Evolutionary conservation across 2,797 vertebrate genomes (phyloP), one percentile per base, ranked within the genome.

Genomic region (Cossypha dichroa): DNA sequence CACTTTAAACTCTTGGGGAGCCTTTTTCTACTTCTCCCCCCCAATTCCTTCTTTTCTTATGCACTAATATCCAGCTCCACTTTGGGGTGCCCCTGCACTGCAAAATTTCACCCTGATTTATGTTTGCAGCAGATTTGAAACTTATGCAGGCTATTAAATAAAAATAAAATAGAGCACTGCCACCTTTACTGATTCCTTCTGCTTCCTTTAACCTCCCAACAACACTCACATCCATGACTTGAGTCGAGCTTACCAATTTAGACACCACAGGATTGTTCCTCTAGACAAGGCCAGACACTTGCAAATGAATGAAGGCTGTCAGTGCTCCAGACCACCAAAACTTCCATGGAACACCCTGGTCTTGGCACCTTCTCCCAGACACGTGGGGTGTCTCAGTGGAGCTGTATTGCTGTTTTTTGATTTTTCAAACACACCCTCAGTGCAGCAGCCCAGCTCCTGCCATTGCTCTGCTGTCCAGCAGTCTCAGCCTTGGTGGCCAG

Each of bases 381-480:
- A 45, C 0, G 0, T 2, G 3, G 18, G 15, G 5, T 13, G 4
- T 15, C 34, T 5, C 1, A 45, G 5, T 13, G 26, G 5, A 5
- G 4, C 19, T 22, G 9, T 1, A 36, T 1, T n/a, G 59, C 59
- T 31, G 21, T 9, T 41, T 3, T 9, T 15, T 1, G 1, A 0
- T 20, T 73, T 73, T 41, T 48, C 62, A 52, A 20, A 6, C 29
- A 7, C 9, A 5, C 9, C 2, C 10, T 40, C 20, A 19, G 25
- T 13, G 49, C 26, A 45, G 36, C 48, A 56, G 13, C 11, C 11
- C 0, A 4, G 17, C 23, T 55, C 17, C 31, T 40, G 56, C 19
- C 43, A 2, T 15, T 6, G 20, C 48, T 54, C 36, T 49, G 3
- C 20, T 38, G 16, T 5, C 31, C 3, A n/a, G 20, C 20, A 68